Percentiles rank a stretch among this genome's conserved stretches.
phyloP scores from a whole-genome alignment of 2,888 invertebrate species.

The Diloba caeruleocephala region DNA sequence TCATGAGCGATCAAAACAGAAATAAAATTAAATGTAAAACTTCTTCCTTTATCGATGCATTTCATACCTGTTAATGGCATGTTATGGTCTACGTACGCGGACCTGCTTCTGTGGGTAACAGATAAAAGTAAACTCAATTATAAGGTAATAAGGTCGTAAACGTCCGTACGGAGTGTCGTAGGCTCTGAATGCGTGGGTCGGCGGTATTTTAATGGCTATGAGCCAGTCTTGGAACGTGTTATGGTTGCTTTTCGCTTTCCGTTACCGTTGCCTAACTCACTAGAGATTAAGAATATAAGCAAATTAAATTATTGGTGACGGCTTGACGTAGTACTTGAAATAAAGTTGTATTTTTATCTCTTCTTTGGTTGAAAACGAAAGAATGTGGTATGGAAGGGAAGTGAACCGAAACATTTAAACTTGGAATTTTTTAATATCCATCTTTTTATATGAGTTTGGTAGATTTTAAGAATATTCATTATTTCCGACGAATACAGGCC shows the following conservation, averaged over 20 bases:
- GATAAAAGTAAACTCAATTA: constrained; percentile 49
- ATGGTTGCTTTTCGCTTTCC: constrained; percentile 57
- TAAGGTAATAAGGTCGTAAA: constrained; percentile 57
- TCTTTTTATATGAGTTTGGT: too few relatives aligned
- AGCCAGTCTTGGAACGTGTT: constrained; percentile 60
- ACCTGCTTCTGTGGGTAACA: constrained; percentile 45
- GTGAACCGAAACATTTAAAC: too few relatives aligned
- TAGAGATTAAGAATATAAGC: constrained; percentile 41
- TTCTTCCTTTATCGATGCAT: constrained; percentile 60
- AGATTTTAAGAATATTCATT: too few relatives aligned
- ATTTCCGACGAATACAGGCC: too few relatives aligned
- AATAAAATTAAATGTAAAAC: constrained; percentile 39
- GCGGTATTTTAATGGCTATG: constrained; percentile 75
- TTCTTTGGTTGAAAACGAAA: too few relatives aligned
- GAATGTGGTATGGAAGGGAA: constrained; percentile 22
- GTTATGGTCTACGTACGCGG: constrained; percentile 57
- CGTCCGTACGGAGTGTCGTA: constrained; percentile 36
- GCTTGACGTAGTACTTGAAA: constrained; percentile 16
- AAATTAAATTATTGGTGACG: constrained; percentile 48
- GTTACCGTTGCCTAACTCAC: constrained; percentile 41
- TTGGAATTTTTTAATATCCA: too few relatives aligned
- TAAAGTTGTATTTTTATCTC: constrained; percentile 21
- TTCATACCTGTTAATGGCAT: constrained; percentile 53
- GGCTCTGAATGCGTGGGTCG: constrained; percentile 63
- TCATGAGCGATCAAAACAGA: constrained; percentile 40